phyloP scores from a whole-genome alignment of 2,797 vertebrate species.

The Danio choprae region DNA sequence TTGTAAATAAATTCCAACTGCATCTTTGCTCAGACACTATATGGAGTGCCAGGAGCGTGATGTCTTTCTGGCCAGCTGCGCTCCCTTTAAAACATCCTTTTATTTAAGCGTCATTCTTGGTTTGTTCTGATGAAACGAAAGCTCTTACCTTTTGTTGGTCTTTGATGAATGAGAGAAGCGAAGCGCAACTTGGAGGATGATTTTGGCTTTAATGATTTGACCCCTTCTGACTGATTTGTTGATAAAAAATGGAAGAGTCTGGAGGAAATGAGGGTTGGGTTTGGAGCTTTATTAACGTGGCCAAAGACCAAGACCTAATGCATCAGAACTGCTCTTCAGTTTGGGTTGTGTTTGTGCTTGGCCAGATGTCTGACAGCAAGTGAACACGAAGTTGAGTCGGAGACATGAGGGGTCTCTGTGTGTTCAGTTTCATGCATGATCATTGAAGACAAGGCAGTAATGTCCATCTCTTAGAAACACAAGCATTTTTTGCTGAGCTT shows the following conservation, averaged over 20 bases:
- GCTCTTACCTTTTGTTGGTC: conserved; percentile 59
- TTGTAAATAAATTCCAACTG: conserved; percentile 73
- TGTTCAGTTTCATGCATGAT: conserved; percentile 39
- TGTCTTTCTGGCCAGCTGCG: conserved; percentile 55
- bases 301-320: conserved; percentile 83
- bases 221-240: conserved; percentile 63
- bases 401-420: neutral
- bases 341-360: conserved; percentile 40
- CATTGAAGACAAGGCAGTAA: neutral
- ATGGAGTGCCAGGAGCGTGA: conserved; percentile 63
- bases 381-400: neutral
- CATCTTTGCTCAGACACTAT: conserved; percentile 77
- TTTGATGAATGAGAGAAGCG: conserved; percentile 61
- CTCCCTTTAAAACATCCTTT: conserved; percentile 50
- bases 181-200: conserved; percentile 49
- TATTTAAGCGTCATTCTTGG: conserved; percentile 7
- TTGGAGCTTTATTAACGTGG: conserved; percentile 80
- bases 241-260: conserved; percentile 66
- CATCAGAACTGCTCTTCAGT: conserved; percentile 72
- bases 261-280: conserved; percentile 61
- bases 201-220: conserved; percentile 68
- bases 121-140: conserved; percentile 51
- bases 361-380: neutral
- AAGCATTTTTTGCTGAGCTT: neutral
- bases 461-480: neutral